A percentile compares a stretch with the other conserved stretches of the same genome.
Evolutionary conservation across 2,888 invertebrate species (phyloP).

Genomic region (Patella depressa): DNA sequence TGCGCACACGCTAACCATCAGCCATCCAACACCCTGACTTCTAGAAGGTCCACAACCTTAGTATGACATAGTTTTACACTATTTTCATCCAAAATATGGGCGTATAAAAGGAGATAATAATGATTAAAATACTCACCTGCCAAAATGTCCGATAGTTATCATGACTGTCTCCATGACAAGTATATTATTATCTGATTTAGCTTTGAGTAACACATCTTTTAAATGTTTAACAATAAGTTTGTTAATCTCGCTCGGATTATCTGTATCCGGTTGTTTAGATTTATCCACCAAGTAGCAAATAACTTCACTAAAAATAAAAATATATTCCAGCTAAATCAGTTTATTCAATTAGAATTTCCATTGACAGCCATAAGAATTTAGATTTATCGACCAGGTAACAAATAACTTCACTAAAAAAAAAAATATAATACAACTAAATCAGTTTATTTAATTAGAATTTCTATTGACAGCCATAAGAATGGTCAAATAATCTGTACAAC

Average conservation of each 20-base stretch:
- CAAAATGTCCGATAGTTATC: conserved; percentile 56
- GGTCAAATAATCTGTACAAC: no score
- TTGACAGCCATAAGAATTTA: not conserved
- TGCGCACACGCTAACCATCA: no score
- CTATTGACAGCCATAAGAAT: not conserved
- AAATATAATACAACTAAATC: not conserved
- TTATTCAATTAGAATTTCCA: no score
- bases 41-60: no score
- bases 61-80: no score
- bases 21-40: no score
- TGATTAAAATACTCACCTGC: conserved; percentile 44
- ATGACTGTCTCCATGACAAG: conserved; percentile 55
- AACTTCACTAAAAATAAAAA: conserved; percentile 12
- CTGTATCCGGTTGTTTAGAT: conserved; percentile 18
- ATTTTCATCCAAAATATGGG: no score
- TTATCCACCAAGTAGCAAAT: conserved; percentile 18
- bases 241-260: conserved; percentile 41
- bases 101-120: no score
- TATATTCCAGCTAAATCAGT: not conserved
- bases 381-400: conserved; percentile 13
- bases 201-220: conserved; percentile 41
- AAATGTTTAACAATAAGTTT: conserved; percentile 49
- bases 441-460: no score
- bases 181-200: conserved; percentile 40
- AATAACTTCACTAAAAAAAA: conserved; percentile 16